Evolutionary conservation across 2,113 vertebrate species (phyloP), one percentile per base, ranked within the genome.

Genomic region (Rhinoptilus africanus): DNA sequence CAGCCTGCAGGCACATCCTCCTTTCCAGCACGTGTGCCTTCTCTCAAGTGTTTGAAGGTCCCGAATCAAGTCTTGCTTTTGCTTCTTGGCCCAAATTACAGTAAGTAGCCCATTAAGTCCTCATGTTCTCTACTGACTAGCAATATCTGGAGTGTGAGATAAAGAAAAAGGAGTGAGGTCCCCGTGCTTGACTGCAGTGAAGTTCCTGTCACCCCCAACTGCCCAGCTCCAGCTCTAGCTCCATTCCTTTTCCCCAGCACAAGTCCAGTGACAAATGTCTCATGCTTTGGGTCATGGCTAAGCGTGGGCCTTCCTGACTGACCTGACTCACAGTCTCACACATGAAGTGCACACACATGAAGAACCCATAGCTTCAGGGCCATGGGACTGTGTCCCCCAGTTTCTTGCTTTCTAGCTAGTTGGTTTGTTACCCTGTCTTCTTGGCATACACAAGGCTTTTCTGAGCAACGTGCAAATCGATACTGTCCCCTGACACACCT

Each of bases 301-400:
- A 34, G n/a, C 0, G 0, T 30, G 37, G 32, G 15, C 10, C 28
- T 19, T 54, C 43, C 54, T 78, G 50, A 48, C 27, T 43, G 34
- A 48, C 41, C 35, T 56, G 45, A 50, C 34, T 76, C 14, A 45
- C 14, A 26, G 34, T 24, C 43, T 79, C 27, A 63, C 5, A 28
- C 9, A 10, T 21, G 62, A 35, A 81, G 69, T 50, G 43, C 24
- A 76, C 6, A 51, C 12, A 21, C 6, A 37, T 47, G 51, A 63
- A 50, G 47, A 75, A 71, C 4, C 15, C 26, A 5, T 5, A 47
- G 8, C 10, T 92, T 63, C 54, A 57, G 79, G 53, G 43, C n/a
- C 23, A 19, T 6, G 6, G 20, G 19, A 10, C 27, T 4, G 4
- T 56, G 34, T 1, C 24, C n/a, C 21, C 8, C 28, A 12, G 3